Evolutionary conservation across 2,888 invertebrate species (phyloP).

Genomic region (Elysia crispata): DNA sequence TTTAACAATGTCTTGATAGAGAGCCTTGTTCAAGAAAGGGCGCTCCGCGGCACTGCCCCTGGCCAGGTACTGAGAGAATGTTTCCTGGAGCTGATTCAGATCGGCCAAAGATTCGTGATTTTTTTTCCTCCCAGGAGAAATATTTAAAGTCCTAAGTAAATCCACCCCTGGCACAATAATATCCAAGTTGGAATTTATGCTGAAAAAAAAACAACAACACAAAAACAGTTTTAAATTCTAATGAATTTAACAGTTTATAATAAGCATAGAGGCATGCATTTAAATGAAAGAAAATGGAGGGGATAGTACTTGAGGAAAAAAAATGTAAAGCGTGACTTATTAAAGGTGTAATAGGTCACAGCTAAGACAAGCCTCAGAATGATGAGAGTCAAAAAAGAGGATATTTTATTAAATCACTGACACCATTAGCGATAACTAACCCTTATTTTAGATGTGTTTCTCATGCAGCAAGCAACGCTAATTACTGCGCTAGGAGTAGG

Average conservation of each 20-base stretch:
- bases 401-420: no score
- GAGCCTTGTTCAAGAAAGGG: conserved; percentile 60
- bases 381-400: no score
- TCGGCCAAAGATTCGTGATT: conserved; percentile 69
- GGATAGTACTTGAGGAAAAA: no score
- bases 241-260: background rate
- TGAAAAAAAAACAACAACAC: conserved; percentile 55
- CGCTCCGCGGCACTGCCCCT: conserved; percentile 78
- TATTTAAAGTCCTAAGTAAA: conserved; percentile 72
- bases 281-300: no score
- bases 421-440: no score
- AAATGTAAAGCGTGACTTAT: no score
- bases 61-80: conserved; percentile 77
- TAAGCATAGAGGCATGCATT: background rate
- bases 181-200: conserved; percentile 78
- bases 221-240: background rate
- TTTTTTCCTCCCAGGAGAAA: conserved; percentile 64
- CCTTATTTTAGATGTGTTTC: no score
- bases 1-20: conserved; percentile 60
- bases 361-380: no score
- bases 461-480: no score
- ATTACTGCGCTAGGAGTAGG: no score
- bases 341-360: no score
- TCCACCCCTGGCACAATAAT: conserved; percentile 77
- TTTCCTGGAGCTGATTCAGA: conserved; percentile 76